A percentile compares a stretch with the other conserved stretches of the same genome.
Evolutionary conservation across 2,888 invertebrate genomes (phyloP).

Genomic region (Drosophila barbarae): DNA sequence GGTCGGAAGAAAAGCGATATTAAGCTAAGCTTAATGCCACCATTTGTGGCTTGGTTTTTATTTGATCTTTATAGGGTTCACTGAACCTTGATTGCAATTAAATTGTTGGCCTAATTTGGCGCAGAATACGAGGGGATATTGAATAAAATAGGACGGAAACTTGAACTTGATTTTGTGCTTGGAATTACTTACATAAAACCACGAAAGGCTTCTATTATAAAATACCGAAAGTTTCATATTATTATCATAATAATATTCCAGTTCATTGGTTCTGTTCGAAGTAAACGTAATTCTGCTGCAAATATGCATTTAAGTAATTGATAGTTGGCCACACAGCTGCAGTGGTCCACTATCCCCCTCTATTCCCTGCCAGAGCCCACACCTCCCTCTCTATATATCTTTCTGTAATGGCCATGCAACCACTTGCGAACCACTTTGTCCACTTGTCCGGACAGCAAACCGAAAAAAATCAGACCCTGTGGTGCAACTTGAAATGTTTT

Average conservation of each 20-base stretch:
- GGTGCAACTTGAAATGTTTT: conserved; percentile 34
- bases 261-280: too few species aligned
- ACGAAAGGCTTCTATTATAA: neutral
- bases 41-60: conserved; percentile 34
- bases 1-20: conserved; percentile 29
- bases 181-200: neutral
- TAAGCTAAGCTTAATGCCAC: conserved; percentile 32
- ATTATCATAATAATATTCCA: too few species aligned
- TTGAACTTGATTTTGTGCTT: neutral
- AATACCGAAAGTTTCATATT: neutral
- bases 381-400: conserved; percentile 2
- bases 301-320: conserved; percentile 15
- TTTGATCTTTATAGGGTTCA: conserved; percentile 18
- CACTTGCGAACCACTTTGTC: conserved; percentile 36
- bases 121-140: neutral
- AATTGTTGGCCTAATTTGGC: conserved; percentile 9
- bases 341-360: conserved; percentile 9
- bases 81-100: conserved; percentile 24
- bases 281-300: neutral
- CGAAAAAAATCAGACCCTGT: conserved; percentile 17
- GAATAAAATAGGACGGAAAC: too few species aligned
- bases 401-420: conserved; percentile 19
- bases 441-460: conserved; percentile 36
- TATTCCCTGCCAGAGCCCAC: conserved; percentile 6
- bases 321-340: conserved; percentile 32